phyloP scores from a whole-genome alignment of 2,113 vertebrate genomes.

The Megalops atlanticus region DNA sequence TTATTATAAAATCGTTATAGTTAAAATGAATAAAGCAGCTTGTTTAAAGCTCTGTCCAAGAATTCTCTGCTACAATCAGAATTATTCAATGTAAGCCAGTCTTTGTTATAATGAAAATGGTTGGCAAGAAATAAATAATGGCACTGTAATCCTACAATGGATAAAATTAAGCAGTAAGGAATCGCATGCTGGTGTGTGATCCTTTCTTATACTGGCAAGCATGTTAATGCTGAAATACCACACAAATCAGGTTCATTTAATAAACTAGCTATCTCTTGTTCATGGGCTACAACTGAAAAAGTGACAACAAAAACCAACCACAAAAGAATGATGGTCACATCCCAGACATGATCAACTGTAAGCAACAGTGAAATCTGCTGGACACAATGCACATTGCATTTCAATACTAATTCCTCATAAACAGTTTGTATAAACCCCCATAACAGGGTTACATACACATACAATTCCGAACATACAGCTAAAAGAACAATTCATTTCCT shows the following conservation, averaged over 20 bases:
- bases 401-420: background rate
- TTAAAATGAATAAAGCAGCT: too few species aligned
- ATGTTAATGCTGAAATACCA: background rate
- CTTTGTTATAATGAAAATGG: background rate
- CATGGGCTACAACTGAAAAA: background rate
- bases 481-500: background rate
- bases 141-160: background rate
- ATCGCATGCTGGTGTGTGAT: background rate
- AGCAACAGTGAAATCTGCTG: slow-evolving; percentile 52
- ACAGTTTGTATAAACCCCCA: background rate
- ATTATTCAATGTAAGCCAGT: background rate
- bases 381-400: slow-evolving; percentile 24
- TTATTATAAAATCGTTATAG: too few species aligned
- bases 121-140: background rate
- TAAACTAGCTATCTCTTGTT: background rate
- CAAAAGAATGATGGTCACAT: too few species aligned
- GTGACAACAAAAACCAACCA: too few species aligned
- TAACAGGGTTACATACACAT: background rate
- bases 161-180: background rate
- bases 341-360: too few species aligned
- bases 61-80: too few species aligned
- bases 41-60: too few species aligned
- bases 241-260: background rate
- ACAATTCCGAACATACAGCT: background rate
- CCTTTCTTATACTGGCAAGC: background rate